Conservation (phyloP, 2,797 vertebrate genomes). For the Aeoliscus strigatus region DNA sequence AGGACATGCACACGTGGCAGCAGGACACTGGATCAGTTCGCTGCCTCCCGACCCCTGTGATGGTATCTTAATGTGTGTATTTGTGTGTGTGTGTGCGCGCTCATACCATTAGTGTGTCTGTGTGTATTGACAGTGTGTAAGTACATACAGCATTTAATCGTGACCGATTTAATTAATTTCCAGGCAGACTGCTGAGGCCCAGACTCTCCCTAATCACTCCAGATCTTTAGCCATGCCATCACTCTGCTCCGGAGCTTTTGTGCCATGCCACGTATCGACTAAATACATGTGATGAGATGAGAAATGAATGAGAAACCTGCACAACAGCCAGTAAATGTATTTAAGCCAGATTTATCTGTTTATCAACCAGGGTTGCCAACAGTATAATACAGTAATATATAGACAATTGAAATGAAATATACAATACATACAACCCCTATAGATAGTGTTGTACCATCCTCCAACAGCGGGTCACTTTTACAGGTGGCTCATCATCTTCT, state of each 20-base stretch:
- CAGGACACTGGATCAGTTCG: constrained; percentile 25
- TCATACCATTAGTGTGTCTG: constrained; percentile 1
- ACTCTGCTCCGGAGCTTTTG: constrained; percentile 32
- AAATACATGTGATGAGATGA: constrained; percentile 22
- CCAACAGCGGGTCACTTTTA: not conserved
- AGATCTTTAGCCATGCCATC: constrained; percentile 56
- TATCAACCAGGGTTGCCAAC: too few species aligned
- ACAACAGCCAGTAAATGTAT: constrained; percentile 8
- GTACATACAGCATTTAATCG: constrained; percentile 55
- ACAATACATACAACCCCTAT: not conserved
- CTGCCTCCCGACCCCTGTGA: constrained; percentile 18
- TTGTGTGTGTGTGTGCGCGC: constrained; percentile 1
- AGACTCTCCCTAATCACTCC: constrained; percentile 60
- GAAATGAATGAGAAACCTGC: constrained; percentile 15
- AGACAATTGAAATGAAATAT: too few species aligned
- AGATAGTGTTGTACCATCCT: too few species aligned
- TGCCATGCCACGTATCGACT: constrained; percentile 50
- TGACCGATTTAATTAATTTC: constrained; percentile 65
- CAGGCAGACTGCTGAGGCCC: constrained; percentile 47
- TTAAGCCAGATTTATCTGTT: not conserved
- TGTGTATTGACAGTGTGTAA: constrained; percentile 39
- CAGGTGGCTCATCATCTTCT: constrained; percentile 13
- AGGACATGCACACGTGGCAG: constrained; percentile 1
- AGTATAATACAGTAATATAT: too few species aligned
- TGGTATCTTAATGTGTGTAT: constrained; percentile 7